Evolutionary conservation across 2,113 vertebrate species (phyloP).

Genomic region (Ranitomeya variabilis): DNA sequence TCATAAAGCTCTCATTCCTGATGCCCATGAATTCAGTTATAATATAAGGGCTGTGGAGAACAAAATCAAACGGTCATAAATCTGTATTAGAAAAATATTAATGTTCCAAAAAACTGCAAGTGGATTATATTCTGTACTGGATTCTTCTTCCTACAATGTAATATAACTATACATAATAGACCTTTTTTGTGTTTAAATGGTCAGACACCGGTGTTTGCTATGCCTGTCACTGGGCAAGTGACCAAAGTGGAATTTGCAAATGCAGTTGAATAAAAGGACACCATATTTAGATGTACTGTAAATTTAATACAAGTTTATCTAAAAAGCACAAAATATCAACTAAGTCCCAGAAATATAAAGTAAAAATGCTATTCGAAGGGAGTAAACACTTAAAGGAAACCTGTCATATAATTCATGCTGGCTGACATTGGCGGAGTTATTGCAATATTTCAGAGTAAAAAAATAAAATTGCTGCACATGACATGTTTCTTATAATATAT

Average conservation of each 20-base stretch:
- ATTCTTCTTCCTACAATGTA: not conserved
- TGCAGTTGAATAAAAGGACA: not conserved
- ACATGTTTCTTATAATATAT: too few relatives aligned
- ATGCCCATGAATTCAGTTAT: constrained; percentile 98
- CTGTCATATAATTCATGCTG: too few relatives aligned
- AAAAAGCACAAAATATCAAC: not conserved
- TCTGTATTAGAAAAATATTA: not conserved
- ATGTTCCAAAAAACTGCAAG: not conserved
- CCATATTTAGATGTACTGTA: not conserved
- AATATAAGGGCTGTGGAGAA: constrained; percentile 84
- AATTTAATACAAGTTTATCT: not conserved
- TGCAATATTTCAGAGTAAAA: too few relatives aligned
- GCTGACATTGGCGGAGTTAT: too few relatives aligned
- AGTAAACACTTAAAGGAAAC: too few relatives aligned
- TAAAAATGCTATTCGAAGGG: not conserved
- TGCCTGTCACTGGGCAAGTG: not conserved
- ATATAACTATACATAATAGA: too few relatives aligned
- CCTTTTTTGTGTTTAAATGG: not conserved
- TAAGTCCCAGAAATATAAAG: not conserved
- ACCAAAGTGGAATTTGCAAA: not conserved
- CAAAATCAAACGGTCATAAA: constrained; percentile 56
- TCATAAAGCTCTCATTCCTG: constrained; percentile 98
- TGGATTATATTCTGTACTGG: not conserved
- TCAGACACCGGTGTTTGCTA: not conserved
- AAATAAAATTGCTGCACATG: too few relatives aligned